These are phyloP conservation scores for Cristatella mucedo DNA, from an alignment of 2,888 invertebrate genomes.

Conservation along the genomic window DNA sequence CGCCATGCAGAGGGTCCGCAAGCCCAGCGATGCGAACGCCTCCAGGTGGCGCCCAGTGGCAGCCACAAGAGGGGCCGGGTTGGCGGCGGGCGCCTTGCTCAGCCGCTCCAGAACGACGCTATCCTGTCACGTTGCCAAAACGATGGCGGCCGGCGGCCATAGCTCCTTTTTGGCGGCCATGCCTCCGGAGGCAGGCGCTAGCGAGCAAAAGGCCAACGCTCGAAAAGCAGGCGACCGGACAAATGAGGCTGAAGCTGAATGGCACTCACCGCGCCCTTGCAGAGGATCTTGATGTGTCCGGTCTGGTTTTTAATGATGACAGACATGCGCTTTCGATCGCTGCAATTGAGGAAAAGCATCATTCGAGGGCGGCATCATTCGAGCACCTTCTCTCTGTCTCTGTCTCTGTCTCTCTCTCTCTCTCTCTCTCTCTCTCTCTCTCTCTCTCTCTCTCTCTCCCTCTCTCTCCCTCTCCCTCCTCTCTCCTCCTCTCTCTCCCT, in stretches of 20 bases:
- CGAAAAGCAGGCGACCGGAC: neutral
- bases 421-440: no score
- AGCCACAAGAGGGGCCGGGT: constrained; percentile 20
- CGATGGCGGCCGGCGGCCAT: no score
- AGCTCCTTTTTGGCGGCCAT: no score
- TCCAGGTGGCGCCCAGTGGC: constrained; percentile 54
- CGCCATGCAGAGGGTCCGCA: constrained; percentile 85
- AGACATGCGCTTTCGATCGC: constrained; percentile 81
- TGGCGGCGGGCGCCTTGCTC: no score
- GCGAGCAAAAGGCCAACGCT: no score
- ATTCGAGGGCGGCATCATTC: no score
- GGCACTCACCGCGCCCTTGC: constrained; percentile 58
- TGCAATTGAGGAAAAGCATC: constrained; percentile 15
- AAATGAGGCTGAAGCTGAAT: neutral
- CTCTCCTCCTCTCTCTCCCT: no score
- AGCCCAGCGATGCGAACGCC: constrained; percentile 60
- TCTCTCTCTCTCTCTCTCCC: no score
- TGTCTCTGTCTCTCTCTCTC: neutral
- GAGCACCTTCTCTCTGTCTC: no score
- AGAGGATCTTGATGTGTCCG: constrained; percentile 48
- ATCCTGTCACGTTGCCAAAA: no score
- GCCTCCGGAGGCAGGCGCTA: no score
- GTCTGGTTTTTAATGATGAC: constrained; percentile 71
- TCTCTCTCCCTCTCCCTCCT: no score
- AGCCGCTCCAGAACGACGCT: constrained; percentile 56